Evolutionary conservation across 2,113 vertebrate species (phyloP), one percentile per base, ranked within the genome.

Genomic region (Eidolon helvum): DNA sequence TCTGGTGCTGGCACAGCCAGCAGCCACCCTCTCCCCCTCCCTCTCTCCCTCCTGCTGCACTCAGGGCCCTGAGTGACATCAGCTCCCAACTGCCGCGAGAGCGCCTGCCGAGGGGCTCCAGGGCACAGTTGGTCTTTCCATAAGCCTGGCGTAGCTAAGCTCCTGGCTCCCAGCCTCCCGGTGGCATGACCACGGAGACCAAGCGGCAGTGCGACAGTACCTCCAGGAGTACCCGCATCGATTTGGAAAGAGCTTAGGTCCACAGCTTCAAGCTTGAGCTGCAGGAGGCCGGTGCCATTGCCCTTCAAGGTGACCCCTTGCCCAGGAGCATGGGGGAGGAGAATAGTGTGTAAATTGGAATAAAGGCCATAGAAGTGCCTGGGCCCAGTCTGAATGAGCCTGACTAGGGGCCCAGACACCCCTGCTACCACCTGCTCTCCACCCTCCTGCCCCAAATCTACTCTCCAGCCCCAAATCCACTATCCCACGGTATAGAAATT

Each of bases 81-180:
- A 97, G 97, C 92, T 95, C 80, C 66, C 94, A 97, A 38, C 38
- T 87, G 95, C 95, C 91, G 43, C 75, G 94, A 98, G 94, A 98
- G 72, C 50, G 4, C 50, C 43, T 43, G 1, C 45, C 91, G 0
- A 53, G 66, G 94, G 86, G 91, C 38, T 40, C 86, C 10, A 1
- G 16, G 59, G 24, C 10, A 1, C 30, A 0, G 55, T 50, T 57
- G 24, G 78, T 66, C 63, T 65, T 61, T 85, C n/a, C 0, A 2
- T 33, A 66, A 1, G 1, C 55, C 55, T 28, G 43, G 35, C 19
- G 0, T 8, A 21, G 11, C 30, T 38, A 35, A 18, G n/a, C 16
- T 87, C 30, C 5, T 10, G 38, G 30, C 40, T 75, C 40, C 78
- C 12, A 9, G 28, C 33, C 28, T 77, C 43, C 28, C 1, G 6